Percentiles rank a stretch among this genome's conserved stretches.
Evolutionary conservation across 2,797 vertebrate genomes (phyloP).

Genomic region (Odontamblyopus rebecca): DNA sequence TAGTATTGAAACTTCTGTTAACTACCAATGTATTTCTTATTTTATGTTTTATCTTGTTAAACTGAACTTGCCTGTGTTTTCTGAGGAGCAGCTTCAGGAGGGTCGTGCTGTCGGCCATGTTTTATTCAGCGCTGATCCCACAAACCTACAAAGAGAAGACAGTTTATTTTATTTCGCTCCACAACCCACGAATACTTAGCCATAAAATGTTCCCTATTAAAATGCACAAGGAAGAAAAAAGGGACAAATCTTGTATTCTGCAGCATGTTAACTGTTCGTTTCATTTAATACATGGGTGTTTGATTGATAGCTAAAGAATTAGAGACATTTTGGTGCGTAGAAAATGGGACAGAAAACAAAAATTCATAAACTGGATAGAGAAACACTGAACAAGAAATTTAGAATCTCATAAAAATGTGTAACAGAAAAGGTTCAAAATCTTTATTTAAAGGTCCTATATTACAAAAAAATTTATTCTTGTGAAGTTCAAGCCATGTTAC

Average conservation of each 20-base stretch:
- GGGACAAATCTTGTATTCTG: constrained; percentile 3
- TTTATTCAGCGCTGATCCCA: constrained; percentile 68
- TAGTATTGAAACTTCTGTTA: neutral
- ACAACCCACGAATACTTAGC: constrained; percentile 65
- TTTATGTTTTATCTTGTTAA: neutral
- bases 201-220: constrained; percentile 56
- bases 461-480: too few species aligned
- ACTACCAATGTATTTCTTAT: constrained; percentile 24
- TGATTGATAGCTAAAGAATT: neutral
- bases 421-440: neutral
- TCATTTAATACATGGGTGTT: neutral
- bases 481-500: too few species aligned
- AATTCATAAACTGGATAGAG: too few species aligned
- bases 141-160: constrained; percentile 53
- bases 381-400: constrained; percentile 10
- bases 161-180: constrained; percentile 62
- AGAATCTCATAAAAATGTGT: neutral
- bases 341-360: neutral
- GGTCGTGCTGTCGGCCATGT: constrained; percentile 59
- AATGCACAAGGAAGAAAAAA: constrained; percentile 32
- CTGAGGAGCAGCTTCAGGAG: constrained; percentile 32
- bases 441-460: too few species aligned
- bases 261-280: neutral
- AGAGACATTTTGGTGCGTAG: neutral
- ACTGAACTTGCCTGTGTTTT: constrained; percentile 28